A percentile compares a stretch with the other conserved stretches of the same genome.
phyloP scores from a whole-genome alignment of 2,797 vertebrate species.

The Morelia viridis region DNA sequence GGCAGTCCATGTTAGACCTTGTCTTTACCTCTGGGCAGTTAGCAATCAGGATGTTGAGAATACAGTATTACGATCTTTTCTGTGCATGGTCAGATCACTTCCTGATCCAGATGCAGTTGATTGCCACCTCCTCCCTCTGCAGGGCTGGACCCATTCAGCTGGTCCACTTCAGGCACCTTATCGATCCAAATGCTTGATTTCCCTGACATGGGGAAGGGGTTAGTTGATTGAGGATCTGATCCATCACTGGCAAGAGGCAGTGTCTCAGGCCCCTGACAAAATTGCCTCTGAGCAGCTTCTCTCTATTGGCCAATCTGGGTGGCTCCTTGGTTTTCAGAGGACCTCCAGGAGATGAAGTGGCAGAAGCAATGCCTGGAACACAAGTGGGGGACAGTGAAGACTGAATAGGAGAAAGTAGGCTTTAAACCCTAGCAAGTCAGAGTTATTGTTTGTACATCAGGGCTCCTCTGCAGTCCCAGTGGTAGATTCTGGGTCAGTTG shows the following conservation, averaged over 20 bases:
- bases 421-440: no score
- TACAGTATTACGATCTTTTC: not conserved
- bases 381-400: not conserved
- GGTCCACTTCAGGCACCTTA: not conserved
- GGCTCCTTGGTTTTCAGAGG: not conserved
- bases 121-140: not conserved
- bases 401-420: not conserved
- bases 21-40: not conserved
- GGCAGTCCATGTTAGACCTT: not conserved
- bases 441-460: no score
- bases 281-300: not conserved
- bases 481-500: no score
- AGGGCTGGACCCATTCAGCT: not conserved
- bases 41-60: not conserved
- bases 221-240: not conserved
- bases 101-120: not conserved
- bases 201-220: not conserved
- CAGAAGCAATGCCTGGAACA: not conserved
- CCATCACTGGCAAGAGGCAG: not conserved
- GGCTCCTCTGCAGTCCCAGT: no score
- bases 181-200: not conserved
- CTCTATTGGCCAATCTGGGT: not conserved
- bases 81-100: not conserved
- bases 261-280: not conserved
- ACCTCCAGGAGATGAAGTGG: not conserved